These are phyloP conservation scores for Apodemia hepburni DNA, from an alignment of 2,888 invertebrate species.

Conservation along the genomic window DNA sequence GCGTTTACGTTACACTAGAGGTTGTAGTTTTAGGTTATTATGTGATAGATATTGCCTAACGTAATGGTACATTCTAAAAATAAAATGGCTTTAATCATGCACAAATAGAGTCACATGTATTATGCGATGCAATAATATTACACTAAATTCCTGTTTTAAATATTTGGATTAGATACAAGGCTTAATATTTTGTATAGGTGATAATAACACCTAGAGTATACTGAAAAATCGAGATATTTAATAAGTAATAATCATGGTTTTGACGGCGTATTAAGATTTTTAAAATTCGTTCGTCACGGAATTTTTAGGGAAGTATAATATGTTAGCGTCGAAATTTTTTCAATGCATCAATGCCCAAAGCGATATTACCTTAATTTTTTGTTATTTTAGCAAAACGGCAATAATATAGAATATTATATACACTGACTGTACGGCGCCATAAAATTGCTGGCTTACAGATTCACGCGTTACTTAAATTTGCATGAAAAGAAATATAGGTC, in stretches of 20 bases:
- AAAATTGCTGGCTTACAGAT: too few species aligned
- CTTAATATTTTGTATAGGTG: slow-evolving; percentile 20
- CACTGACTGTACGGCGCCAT: too few species aligned
- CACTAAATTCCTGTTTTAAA: slow-evolving; percentile 23
- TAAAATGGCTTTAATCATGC: slow-evolving; percentile 65
- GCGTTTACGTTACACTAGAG: slow-evolving; percentile 30
- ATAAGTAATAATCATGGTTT: background rate
- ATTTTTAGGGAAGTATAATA: too few species aligned
- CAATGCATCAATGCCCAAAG: too few species aligned
- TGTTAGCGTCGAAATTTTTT: too few species aligned
- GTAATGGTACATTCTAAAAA: slow-evolving; percentile 41
- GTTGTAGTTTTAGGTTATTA: slow-evolving; percentile 54
- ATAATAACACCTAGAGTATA: background rate
- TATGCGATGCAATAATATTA: slow-evolving; percentile 27
- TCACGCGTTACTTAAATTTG: too few species aligned
- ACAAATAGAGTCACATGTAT: slow-evolving; percentile 57
- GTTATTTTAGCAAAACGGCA: too few species aligned
- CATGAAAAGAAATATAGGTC: too few species aligned
- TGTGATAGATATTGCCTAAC: slow-evolving; percentile 71
- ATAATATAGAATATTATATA: too few species aligned
- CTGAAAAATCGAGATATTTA: background rate
- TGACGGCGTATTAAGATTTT: background rate
- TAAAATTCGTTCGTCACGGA: too few species aligned
- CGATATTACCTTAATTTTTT: too few species aligned
- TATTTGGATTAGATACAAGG: slow-evolving; percentile 17